Evolutionary conservation across 92 coral and sea anemone species (phyloP), one percentile per base, ranked within the genome.

Genomic region (Pocillopora meandrina): DNA sequence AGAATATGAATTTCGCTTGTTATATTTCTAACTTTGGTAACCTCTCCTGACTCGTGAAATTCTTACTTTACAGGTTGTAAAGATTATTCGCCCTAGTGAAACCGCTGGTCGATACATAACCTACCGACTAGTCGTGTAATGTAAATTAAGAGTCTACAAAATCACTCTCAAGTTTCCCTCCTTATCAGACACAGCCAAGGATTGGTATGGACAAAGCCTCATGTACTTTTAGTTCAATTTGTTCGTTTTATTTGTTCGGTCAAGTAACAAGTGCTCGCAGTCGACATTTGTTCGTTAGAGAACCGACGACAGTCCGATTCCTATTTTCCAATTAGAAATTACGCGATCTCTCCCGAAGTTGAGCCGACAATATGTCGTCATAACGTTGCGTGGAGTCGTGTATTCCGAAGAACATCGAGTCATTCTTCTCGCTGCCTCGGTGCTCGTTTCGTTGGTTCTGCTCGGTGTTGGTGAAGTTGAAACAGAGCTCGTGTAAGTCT

Each of bases 81-180:
- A 96, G 93, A 92, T 96, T 21, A 95, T 96, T 67, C 94, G 99
- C 2, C 99, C 99, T 19, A 92, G 97, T 87, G 99, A 96, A 76
- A 96, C 99, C n/a, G 99, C 99, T 10, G 99, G 99, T 33, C 91
- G 99, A 61, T 96, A 96, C 65, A 96, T 96, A 55, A 96, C 99
- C 34, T 96, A 96, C 80, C 86, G 99, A 87, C 98, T 96, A 55
- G 99, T 96, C n/a, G 99, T 96, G 18, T 96, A 85, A 87, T 26
- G 47, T 17, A 66, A 42, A 72, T 17, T 58, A 42, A 72, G 34
- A 9, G 19, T 12, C 16, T 33, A 20, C 17, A 62, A 31, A 69
- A 26, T 9, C 20, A 36, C 23, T 7, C 1, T 21, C 74, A 35
- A 18, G 74, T 70, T 68, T 26, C 33, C 19, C 49, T 35, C 17